A percentile compares a stretch with the other conserved stretches of the same genome.
phyloP scores from a whole-genome alignment of 2,113 vertebrate genomes.

The Sapayoa aenigma region DNA sequence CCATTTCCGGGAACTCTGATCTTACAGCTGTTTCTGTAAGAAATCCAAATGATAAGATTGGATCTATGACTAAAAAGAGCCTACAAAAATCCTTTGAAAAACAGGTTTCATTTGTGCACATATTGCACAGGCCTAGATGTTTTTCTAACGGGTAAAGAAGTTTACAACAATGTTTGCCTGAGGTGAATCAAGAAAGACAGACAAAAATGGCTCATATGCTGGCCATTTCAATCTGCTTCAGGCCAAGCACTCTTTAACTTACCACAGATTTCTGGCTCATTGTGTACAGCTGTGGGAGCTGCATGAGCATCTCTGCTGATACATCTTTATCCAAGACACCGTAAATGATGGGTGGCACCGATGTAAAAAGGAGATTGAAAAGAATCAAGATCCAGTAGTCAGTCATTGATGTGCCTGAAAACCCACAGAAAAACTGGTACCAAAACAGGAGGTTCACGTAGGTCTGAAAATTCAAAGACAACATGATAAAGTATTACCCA shows the following conservation, averaged over 20 bases:
- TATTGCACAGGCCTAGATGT: neutral
- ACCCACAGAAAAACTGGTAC: slow-evolving; percentile 85
- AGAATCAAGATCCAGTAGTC: slow-evolving; percentile 84
- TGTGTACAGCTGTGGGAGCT: slow-evolving; percentile 75
- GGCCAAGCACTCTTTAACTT: neutral
- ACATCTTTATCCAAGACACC: slow-evolving; percentile 79
- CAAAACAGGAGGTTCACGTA: slow-evolving; percentile 83
- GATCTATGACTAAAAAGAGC: neutral
- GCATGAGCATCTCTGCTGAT: slow-evolving; percentile 74
- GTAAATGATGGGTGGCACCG: slow-evolving; percentile 77
- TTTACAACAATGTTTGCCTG: neutral
- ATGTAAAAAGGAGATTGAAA: slow-evolving; percentile 84
- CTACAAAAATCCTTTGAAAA: neutral
- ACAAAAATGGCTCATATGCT: neutral
- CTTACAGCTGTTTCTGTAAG: neutral
- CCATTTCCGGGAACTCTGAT: neutral
- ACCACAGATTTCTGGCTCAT: slow-evolving; percentile 75
- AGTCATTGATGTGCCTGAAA: slow-evolving; percentile 82
- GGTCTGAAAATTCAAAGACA: slow-evolving; percentile 66
- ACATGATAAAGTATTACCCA: neutral
- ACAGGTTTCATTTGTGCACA: neutral
- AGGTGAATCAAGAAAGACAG: neutral
- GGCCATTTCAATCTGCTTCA: neutral
- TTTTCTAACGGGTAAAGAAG: neutral
- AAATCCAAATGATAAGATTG: neutral